Evolutionary conservation across 2,113 vertebrate species (phyloP).

Genomic region (Dipodomys stephensi): DNA sequence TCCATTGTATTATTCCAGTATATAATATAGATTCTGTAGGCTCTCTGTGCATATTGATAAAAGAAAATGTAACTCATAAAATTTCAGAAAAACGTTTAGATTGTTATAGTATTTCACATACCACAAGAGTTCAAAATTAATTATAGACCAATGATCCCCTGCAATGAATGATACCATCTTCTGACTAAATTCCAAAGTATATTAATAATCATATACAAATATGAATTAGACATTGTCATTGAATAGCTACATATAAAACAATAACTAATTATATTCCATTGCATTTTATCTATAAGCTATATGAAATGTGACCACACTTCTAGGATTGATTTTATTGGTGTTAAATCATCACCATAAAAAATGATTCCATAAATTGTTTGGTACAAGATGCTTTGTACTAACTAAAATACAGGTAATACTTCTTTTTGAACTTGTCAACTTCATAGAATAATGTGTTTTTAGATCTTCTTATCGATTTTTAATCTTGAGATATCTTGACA

Average conservation of each 20-base stretch:
- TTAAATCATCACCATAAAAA: constrained; percentile 50
- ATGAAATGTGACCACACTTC: constrained; percentile 36
- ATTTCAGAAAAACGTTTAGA: not conserved
- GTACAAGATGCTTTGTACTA: constrained; percentile 27
- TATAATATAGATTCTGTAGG: not conserved
- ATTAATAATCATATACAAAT: constrained; percentile 23
- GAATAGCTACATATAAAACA: constrained; percentile 5
- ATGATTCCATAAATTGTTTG: constrained; percentile 51
- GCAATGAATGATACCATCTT: not conserved
- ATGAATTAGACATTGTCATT: constrained; percentile 1
- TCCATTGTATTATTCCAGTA: not conserved
- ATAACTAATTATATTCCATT: constrained; percentile 7
- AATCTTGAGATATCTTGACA: constrained; percentile 54
- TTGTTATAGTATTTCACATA: not conserved
- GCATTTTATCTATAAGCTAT: not conserved
- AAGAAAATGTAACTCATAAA: not conserved
- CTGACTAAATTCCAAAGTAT: constrained; percentile 27
- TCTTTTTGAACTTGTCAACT: constrained; percentile 8
- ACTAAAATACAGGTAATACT: constrained; percentile 29
- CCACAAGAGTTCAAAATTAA: not conserved
- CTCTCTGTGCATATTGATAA: not conserved
- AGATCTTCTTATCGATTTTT: constrained; percentile 70
- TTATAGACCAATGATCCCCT: not conserved
- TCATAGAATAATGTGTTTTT: constrained; percentile 42
- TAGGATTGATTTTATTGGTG: not conserved